phyloP scores from a whole-genome alignment of 2,113 vertebrate genomes.

The Pyxicephalus adspersus region DNA sequence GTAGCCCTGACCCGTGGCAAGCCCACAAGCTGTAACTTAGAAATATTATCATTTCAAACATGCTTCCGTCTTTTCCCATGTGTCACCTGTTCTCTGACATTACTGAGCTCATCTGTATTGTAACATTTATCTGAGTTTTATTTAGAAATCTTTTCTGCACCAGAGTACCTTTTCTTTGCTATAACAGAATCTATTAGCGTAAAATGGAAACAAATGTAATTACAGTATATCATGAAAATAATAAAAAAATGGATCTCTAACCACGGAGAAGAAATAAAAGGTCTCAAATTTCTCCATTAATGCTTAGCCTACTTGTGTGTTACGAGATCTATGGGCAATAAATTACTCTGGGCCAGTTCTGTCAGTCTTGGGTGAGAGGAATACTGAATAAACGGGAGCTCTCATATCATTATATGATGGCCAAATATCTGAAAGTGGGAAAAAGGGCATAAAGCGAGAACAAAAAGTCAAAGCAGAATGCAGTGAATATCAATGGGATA shows the following conservation, averaged over 20 bases:
- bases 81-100: slow-evolving; percentile 12
- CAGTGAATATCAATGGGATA: too few relatives aligned
- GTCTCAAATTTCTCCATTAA: slow-evolving; percentile 38
- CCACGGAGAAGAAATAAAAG: slow-evolving; percentile 6
- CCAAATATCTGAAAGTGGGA: too few relatives aligned
- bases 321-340: not conserved
- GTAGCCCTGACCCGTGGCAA: too few relatives aligned
- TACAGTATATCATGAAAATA: not conserved
- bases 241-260: slow-evolving; percentile 2
- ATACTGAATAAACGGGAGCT: too few relatives aligned
- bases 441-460: too few relatives aligned
- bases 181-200: slow-evolving; percentile 34
- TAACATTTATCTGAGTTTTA: slow-evolving; percentile 3
- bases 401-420: too few relatives aligned
- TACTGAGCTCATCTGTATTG: not conserved
- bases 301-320: not conserved
- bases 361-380: too few relatives aligned
- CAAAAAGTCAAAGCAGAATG: too few relatives aligned
- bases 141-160: slow-evolving; percentile 20
- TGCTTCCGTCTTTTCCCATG: not conserved
- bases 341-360: not conserved
- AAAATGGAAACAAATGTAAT: slow-evolving; percentile 50
- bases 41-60: not conserved
- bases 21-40: not conserved
- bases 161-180: slow-evolving; percentile 15